Evolutionary conservation across 2,888 invertebrate species (phyloP), one percentile per base, ranked within the genome.

Genomic region (Lasius fuliginosus): DNA sequence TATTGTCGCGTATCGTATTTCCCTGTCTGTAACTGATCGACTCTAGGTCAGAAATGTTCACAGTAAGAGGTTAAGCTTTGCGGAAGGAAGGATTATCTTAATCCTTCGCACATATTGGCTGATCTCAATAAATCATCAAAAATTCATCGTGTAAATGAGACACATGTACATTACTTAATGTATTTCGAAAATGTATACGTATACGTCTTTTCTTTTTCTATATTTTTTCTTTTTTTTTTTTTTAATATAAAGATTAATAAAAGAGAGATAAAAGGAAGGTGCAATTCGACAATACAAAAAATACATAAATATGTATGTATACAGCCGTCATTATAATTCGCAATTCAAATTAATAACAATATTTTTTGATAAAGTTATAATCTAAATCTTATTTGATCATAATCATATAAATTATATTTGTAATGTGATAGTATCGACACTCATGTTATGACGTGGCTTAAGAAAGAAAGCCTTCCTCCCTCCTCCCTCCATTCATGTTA

Each of bases 1-100:
- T 89, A 90, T 90, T 87, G 87, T 89, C 60, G 84, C n/a, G 8
- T 53, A 84, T 85, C 87, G 33, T 91, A 87, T 88, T 90, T 90
- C 85, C 74, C 65, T 64, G n/a, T 60, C 27, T 69, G 8, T 15
- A 40, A 46, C 3, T 62, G 18, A n/a, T 40, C 56, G 62, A 30
- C 58, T 74, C 6, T 73, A 40, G 42, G 68, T 83, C 46, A 68
- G 40, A 40, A 68, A 65, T 65, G 62, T 85, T 86, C 67, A 42
- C 58, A 73, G 58, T 74, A 85, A 49, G 23, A 23, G 15, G 15
- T 53, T 68, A 79, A 62, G 18, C 77, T 77, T 73, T 33, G 82
- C 81, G 67, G 73, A 53, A 67, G 8, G 60, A 85, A 84, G 68
- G 68, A 87, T 88, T 84, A 82, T 36, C 2, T n/a, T 27, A 8